Base-by-base conservation (phyloP, 2,888 invertebrate genomes). In the Cerastis leucographa region DNA sequence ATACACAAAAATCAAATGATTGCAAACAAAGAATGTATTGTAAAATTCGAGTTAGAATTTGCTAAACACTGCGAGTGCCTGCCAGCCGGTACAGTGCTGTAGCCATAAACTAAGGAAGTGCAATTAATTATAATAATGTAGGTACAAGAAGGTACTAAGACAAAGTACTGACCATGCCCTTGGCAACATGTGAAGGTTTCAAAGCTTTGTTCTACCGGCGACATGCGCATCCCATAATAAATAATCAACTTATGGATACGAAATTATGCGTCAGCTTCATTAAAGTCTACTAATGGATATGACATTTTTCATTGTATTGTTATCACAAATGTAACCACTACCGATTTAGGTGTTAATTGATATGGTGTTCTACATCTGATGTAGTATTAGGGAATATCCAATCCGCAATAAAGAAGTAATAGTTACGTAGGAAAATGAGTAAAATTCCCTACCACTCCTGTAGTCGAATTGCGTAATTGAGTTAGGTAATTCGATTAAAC, bases 51-150 rank as follows among this genome's bases (percentile, higher is more conserved):
- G 65, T 66, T 29, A 66, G 40, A 61, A 72, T 79, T 84, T 74
- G 74, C 64, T 74, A n/a, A 67, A 54, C 56, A 67, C 49, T 73
- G n/a, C 17, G 51, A 54, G 65, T 66, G 14, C 25, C 3, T 59
- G 22, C 65, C 54, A n/a, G 35, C 44, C 29, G 25, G 66, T 67
- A 65, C 35, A 65, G 59, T 65, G 61, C 61, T 76, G 69, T 73
- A 85, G 77, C 82, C 76, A 76, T 83, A 88, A 86, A 83, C 80
- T 89, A 85, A 93, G 94, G 93, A 93, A 93, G 91, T 90, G 85
- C 90, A 87, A 90, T 90, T 90, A 92, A 91, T 92, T 92, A 91
- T 90, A 89, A 91, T 91, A 86, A 89, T 85, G 84, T 84, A 85
- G 64, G 64, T 64, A 42, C 42, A 64, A 64, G 64, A 65, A 77